Evolutionary conservation across 2,797 vertebrate genomes (phyloP).

Genomic region (Dicrostonyx torquatus): DNA sequence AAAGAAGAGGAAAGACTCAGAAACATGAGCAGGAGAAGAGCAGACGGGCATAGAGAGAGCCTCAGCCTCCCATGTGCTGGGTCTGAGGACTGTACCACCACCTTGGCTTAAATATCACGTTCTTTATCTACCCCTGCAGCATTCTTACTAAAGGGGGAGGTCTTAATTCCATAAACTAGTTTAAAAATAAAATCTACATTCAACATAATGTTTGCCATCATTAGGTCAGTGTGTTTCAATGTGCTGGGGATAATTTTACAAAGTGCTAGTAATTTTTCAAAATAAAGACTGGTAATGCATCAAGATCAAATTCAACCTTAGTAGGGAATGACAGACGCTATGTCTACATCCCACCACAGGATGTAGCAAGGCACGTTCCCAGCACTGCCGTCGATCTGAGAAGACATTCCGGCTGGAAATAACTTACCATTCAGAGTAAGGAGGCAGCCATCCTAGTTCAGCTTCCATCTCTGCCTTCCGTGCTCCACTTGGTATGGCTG

Average conservation of each 20-base stretch:
- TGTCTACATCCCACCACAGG: background rate
- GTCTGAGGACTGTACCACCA: background rate
- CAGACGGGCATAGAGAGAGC: background rate
- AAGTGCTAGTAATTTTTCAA: background rate
- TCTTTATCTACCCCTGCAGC: background rate
- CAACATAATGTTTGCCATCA: background rate
- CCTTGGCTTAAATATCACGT: background rate
- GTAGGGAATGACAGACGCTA: background rate
- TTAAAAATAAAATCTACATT: background rate
- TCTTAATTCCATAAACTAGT: slow-evolving; percentile 27
- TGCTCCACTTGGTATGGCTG: slow-evolving; percentile 75
- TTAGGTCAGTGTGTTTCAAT: background rate
- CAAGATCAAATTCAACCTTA: slow-evolving; percentile 2
- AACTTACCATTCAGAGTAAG: slow-evolving; percentile 82
- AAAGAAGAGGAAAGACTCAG: background rate
- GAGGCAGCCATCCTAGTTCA: slow-evolving; percentile 72
- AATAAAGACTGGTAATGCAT: background rate
- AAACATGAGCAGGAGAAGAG: background rate
- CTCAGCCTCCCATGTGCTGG: background rate
- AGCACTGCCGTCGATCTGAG: background rate
- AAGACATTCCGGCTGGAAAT: slow-evolving; percentile 60
- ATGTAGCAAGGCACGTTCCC: background rate
- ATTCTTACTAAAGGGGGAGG: background rate
- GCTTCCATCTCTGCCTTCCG: slow-evolving; percentile 71
- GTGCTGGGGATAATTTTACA: slow-evolving; percentile 16